Base-by-base conservation (phyloP, 2,113 vertebrate genomes). In the Carassius carassius region DNA sequence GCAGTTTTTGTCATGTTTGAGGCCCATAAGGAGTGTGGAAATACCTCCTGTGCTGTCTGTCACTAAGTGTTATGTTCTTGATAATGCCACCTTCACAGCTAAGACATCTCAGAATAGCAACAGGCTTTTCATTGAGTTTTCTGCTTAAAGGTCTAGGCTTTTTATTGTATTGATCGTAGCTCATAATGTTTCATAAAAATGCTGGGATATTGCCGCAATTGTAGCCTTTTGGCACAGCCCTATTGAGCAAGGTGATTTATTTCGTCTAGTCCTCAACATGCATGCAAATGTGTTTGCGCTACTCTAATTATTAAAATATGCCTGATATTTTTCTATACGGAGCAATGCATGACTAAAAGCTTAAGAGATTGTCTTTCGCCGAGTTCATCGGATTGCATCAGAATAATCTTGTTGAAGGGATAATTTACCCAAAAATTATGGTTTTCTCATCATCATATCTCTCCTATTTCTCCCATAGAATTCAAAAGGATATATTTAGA, bases 101-200 rank as follows among this genome's bases (percentile, higher is more conserved):
- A 62, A 62, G 56, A 80, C 9, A 49, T 49, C 80, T 72, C 63
- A 56, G 80, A 82, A 82, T 82, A 82, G 80, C 65, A 82, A 82
- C 63, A 56, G 80, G 65, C 25, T 82, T 81, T 67, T 82, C 80
- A 82, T 70, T 21, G 5, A 54, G 25, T 54, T 69, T 56, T 49
- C 49, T 82, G 80, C 37, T 70, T 70, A 70, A 82, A 82, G 65
- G 80, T 82, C 80, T 70, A 70, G 19, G 65, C 80, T 82, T 82
- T 81, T 70, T 82, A 82, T 82, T 56, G 32, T 54, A 82, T 72
- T 21, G 25, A 82, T 70, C 29, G 63, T 3, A 7, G 47, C 44
- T 37, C 49, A 51, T 49, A 49, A 81, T 21, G 78, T 63, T 32
- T 79, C 37, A 79, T 32, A 23, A 67, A 69, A 81, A 69, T 67